A percentile compares a stretch with the other conserved stretches of the same genome.
phyloP scores from a whole-genome alignment of 2,113 vertebrate species.

The Coturnix japonica region DNA sequence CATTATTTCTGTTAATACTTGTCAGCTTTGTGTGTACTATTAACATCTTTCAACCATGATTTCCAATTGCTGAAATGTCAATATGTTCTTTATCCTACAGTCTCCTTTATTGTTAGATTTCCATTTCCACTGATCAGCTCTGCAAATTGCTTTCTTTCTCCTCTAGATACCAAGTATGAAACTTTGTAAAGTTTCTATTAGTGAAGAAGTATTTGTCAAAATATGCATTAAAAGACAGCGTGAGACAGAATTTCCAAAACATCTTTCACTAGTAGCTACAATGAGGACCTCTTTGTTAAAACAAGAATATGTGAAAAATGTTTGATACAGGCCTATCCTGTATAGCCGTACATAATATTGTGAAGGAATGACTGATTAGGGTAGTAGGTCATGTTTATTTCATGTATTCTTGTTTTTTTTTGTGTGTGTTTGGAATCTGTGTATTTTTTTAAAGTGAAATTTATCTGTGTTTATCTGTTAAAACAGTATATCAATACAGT shows the following conservation, averaged over 20 bases:
- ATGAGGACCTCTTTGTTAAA: not conserved
- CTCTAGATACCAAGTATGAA: not conserved
- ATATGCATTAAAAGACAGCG: not conserved
- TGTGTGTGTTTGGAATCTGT: not conserved
- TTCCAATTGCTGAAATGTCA: not conserved
- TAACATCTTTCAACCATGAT: not conserved
- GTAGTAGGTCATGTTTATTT: not conserved
- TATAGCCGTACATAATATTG: not conserved
- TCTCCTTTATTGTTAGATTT: not conserved
- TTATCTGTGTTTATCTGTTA: not conserved
- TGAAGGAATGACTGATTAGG: not conserved
- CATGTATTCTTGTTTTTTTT: not conserved
- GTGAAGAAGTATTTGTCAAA: not conserved
- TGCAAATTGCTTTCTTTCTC: not conserved
- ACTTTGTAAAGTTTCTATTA: not conserved
- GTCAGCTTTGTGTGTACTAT: not conserved
- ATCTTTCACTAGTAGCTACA: not conserved
- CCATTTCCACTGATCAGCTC: not conserved
- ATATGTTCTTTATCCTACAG: not conserved
- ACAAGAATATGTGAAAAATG: not conserved
- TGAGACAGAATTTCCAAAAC: not conserved
- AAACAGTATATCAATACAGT: not conserved
- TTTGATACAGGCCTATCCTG: not conserved
- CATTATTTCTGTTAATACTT: not conserved
- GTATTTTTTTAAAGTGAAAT: not conserved